These are phyloP conservation scores for Catagonus wagneri DNA, from an alignment of 2,113 vertebrate species.

Conservation along the genomic window DNA sequence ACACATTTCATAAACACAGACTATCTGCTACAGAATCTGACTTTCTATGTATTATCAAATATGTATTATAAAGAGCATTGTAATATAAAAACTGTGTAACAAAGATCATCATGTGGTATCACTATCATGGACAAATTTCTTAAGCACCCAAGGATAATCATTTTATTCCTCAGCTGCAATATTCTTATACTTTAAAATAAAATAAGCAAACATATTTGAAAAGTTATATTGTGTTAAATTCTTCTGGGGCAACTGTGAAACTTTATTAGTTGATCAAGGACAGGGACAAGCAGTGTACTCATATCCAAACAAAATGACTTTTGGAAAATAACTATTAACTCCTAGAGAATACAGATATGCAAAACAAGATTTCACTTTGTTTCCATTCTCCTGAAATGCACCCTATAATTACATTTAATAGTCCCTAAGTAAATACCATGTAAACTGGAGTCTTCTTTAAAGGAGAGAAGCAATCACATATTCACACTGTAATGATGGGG, in stretches of 20 bases:
- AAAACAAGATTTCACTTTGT: constrained; percentile 49
- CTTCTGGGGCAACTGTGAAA: not conserved
- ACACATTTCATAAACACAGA: not conserved
- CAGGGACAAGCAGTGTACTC: not conserved
- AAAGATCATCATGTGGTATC: not conserved
- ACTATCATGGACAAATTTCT: not conserved
- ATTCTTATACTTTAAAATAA: constrained; percentile 28
- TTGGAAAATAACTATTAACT: constrained; percentile 49
- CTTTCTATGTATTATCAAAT: not conserved
- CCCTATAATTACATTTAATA: constrained; percentile 62
- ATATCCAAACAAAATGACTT: constrained; percentile 11
- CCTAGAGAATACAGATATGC: not conserved
- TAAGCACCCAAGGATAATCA: not conserved
- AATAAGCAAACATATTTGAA: not conserved
- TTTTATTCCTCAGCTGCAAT: not conserved
- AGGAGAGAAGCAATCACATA: constrained; percentile 48
- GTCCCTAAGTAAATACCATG: constrained; percentile 49
- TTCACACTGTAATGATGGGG: constrained; percentile 45
- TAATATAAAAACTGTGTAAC: not conserved
- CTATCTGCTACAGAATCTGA: not conserved
- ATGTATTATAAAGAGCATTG: not conserved
- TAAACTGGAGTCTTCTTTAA: constrained; percentile 44
- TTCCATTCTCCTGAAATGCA: constrained; percentile 46
- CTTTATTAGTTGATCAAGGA: not conserved
- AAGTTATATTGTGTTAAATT: not conserved